These are phyloP conservation scores for Collichthys lucidus DNA, from an alignment of 2,113 vertebrate species.

Conservation along the genomic window DNA sequence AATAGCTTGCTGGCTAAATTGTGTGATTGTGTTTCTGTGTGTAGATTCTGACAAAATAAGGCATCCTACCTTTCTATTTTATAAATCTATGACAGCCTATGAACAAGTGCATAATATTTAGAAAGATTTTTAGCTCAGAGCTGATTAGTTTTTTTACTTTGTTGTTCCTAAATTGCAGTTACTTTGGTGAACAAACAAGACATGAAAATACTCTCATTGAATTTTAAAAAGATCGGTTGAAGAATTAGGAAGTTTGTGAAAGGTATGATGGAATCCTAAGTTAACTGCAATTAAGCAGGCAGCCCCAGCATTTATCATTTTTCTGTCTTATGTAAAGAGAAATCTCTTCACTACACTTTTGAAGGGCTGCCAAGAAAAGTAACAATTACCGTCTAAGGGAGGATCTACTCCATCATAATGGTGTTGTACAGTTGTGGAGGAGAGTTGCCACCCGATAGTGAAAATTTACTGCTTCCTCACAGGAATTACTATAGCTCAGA, in stretches of 20 bases:
- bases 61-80: background rate
- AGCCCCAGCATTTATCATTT: background rate
- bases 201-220: background rate
- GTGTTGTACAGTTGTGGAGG: slow-evolving; percentile 7
- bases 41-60: background rate
- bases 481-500: slow-evolving; percentile 1
- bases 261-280: background rate
- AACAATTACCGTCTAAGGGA: slow-evolving; percentile 36
- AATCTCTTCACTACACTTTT: slow-evolving; percentile 6
- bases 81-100: background rate
- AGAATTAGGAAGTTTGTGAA: background rate
- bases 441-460: background rate
- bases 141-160: background rate
- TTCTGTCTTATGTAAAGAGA: slow-evolving; percentile 3
- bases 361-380: slow-evolving; percentile 22
- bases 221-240: background rate
- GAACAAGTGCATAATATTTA: background rate
- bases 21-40: background rate
- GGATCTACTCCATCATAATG: slow-evolving; percentile 14
- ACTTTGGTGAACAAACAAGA: background rate
- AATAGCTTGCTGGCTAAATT: background rate
- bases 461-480: background rate
- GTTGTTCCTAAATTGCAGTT: background rate
- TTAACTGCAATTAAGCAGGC: background rate
- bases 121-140: background rate